phyloP scores from a whole-genome alignment of 2,888 invertebrate genomes.

The Tipula confusa region DNA sequence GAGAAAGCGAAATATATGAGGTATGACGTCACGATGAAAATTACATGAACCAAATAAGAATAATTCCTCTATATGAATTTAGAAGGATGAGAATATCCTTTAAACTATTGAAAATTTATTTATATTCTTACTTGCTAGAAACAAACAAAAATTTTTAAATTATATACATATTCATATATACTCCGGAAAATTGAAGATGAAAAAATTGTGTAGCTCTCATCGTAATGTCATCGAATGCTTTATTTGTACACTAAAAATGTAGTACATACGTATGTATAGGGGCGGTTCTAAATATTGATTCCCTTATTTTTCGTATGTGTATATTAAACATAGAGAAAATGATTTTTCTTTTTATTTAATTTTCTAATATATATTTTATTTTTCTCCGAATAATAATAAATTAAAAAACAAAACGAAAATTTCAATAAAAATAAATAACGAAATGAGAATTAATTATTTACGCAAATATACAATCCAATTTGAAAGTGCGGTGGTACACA shows the following conservation, averaged over 20 bases:
- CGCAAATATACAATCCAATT: not conserved
- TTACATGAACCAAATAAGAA: not conserved
- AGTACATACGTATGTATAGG: not conserved
- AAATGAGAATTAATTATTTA: not conserved
- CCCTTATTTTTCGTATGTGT: not conserved
- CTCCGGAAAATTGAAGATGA: not conserved
- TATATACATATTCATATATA: too few relatives aligned
- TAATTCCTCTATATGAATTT: not conserved
- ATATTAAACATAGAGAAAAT: not conserved
- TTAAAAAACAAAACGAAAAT: not conserved
- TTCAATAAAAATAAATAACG: not conserved
- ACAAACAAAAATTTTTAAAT: not conserved
- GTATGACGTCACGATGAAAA: not conserved
- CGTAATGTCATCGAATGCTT: conserved; percentile 9
- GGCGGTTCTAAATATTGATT: conserved; percentile 9
- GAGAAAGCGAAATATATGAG: not conserved
- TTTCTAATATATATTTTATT: not conserved
- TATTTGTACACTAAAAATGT: not conserved
- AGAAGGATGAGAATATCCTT: not conserved
- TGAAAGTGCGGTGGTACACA: not conserved
- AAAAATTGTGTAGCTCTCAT: not conserved
- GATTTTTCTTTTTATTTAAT: not conserved
- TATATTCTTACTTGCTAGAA: not conserved
- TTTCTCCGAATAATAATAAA: not conserved
- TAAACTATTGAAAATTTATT: not conserved